These are phyloP conservation scores for Halichoerus grypus DNA, from an alignment of 2,113 vertebrate genomes.

Conservation along the genomic window DNA sequence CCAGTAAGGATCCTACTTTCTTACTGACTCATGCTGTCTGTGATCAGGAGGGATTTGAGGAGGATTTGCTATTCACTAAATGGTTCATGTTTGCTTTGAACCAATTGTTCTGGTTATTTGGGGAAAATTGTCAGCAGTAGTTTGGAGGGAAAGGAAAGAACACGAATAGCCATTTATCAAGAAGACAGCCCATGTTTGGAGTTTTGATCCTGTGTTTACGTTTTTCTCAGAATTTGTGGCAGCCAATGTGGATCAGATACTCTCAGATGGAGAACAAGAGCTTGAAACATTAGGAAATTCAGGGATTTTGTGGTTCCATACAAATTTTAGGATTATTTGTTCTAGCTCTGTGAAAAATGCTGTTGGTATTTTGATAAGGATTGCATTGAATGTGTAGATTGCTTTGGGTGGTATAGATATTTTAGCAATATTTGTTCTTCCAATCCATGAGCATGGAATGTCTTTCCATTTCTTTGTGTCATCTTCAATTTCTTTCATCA, in stretches of 20 bases:
- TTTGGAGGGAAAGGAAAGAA: slow-evolving; percentile 37
- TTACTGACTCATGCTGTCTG: background rate
- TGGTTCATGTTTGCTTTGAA: slow-evolving; percentile 44
- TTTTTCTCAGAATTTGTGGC: slow-evolving; percentile 35
- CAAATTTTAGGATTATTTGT: background rate
- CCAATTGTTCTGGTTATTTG: background rate
- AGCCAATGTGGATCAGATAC: background rate
- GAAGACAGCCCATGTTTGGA: background rate
- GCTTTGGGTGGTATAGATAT: background rate
- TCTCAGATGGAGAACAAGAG: background rate
- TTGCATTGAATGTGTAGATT: background rate
- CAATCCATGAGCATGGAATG: background rate
- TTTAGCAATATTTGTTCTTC: background rate
- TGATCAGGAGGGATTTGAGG: background rate
- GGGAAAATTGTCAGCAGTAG: background rate
- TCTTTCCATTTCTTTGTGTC: background rate
- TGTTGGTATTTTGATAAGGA: background rate
- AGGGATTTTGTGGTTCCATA: background rate
- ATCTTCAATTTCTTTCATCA: background rate
- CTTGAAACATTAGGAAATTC: background rate
- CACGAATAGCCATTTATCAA: background rate
- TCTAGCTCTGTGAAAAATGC: background rate
- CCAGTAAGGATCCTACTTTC: background rate
- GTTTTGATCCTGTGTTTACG: background rate
- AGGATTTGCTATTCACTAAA: slow-evolving; percentile 2